Percentiles rank a stretch among this genome's conserved stretches.
Evolutionary conservation across 2,888 invertebrate genomes (phyloP).

Genomic region (Seladonia tumulorum): DNA sequence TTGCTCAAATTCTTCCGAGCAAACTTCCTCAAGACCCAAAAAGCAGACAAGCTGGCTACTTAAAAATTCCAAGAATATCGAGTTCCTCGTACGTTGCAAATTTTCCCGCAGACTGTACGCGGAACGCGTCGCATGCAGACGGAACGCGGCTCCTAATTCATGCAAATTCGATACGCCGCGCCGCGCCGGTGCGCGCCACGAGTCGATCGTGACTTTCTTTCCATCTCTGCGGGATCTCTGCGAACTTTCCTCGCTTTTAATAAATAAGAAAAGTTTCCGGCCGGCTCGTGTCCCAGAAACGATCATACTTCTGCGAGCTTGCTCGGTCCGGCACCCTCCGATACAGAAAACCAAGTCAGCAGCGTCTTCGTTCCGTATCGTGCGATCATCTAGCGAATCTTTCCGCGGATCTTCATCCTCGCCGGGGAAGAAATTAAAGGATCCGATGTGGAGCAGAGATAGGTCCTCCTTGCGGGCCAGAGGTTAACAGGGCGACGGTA

Average conservation of each 20-base stretch:
- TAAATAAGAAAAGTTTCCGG: slow-evolving; percentile 43
- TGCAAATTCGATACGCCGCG: slow-evolving; percentile 27
- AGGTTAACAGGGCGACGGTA: not conserved
- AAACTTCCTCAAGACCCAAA: not conserved
- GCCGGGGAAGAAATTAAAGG: slow-evolving; percentile 14
- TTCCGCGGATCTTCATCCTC: not conserved
- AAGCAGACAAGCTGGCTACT: not conserved
- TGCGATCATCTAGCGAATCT: not conserved
- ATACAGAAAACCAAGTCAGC: not conserved
- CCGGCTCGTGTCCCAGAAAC: not conserved
- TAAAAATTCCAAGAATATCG: not conserved
- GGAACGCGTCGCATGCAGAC: slow-evolving; percentile 25
- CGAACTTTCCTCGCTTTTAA: slow-evolving; percentile 15
- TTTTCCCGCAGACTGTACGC: not conserved
- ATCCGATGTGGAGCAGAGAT: slow-evolving; percentile 9
- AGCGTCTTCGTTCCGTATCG: not conserved
- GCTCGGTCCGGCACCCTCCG: not conserved
- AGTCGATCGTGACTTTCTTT: not conserved
- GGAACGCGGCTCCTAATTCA: slow-evolving; percentile 16
- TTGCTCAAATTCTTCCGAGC: not conserved
- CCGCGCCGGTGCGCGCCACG: not conserved
- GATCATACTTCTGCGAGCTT: not conserved
- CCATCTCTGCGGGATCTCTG: not conserved
- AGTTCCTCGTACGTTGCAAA: not conserved
- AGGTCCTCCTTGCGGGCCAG: not conserved